phyloP scores from a whole-genome alignment of 1,140 invertebrate species.

The Atta colombica region DNA sequence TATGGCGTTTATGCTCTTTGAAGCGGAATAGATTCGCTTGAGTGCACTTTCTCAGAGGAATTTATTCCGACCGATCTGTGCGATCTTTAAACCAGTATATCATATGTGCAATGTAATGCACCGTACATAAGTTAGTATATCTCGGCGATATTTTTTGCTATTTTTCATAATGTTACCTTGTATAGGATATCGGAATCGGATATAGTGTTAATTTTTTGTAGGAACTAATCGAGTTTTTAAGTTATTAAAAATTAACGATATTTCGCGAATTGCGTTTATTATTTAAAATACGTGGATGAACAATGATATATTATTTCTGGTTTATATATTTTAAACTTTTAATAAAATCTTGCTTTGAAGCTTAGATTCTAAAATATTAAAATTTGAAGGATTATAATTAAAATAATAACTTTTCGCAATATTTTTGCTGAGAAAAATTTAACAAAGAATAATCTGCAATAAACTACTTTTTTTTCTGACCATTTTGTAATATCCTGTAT shows the following conservation, averaged over 20 bases:
- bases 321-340: not conserved
- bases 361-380: not conserved
- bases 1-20: conserved; percentile 43
- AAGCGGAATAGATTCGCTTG: conserved; percentile 62
- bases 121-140: not conserved
- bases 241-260: not conserved
- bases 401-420: not conserved
- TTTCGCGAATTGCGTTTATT: not conserved
- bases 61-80: conserved; percentile 37
- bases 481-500: not conserved
- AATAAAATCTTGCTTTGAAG: not conserved
- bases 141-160: not conserved
- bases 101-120: conserved; percentile 3
- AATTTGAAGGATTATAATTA: not conserved
- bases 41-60: conserved; percentile 62
- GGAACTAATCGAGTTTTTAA: not conserved
- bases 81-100: conserved; percentile 39
- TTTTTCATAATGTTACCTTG: conserved; percentile 20
- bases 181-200: not conserved
- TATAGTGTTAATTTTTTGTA: not conserved
- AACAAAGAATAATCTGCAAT: not conserved
- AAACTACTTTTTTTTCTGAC: not conserved
- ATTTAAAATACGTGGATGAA: not conserved
- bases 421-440: not conserved
- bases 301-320: not conserved